Base-by-base conservation (phyloP, 2,797 vertebrate species). In the Gymnoscopelus microlampas region DNA sequence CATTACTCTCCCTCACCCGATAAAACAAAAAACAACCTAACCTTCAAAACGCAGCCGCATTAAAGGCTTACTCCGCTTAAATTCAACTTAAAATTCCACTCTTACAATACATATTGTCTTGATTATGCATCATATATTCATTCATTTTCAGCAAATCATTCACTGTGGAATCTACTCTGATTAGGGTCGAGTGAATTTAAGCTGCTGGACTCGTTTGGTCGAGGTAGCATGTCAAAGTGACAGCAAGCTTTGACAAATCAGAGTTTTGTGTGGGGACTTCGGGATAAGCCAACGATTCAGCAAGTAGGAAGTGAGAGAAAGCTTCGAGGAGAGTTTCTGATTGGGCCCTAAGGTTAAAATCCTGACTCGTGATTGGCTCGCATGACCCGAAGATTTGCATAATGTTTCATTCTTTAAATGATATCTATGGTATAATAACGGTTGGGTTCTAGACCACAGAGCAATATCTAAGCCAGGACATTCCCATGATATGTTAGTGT, bases 321-420 rank as follows among this genome's bases (percentile, higher is more conserved):
- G 70, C 61, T 26, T 35, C 26, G 19, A 53, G 54, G 63, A 62
- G 69, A 71, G 74, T 58, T 84, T 87, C 66, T 89, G 91, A 92
- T 92, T 91, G 85, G 83, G 59, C 87, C 81, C 76, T 59, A 63
- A 74, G 84, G 75, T 35, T 69, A 3, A 44, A 55, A 72, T 1
- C 53, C 82, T 78, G 78, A 82, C 78, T 68, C 19, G 35, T 5
- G 58, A 23, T 77, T 70, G 51, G 62, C 66, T 73, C 19, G 4
- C 60, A 0, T 68, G 82, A 88, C 84, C 87, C 54, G 9, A 72
- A 86, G 55, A n/a, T 84, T 91, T 90, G 91, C 91, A 90, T 92
- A 90, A 70, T 58, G 58, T 69, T 74, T 44, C 19, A 19, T 19
- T 56, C 19, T 54, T 58, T 44, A 14, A 44, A 51, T 32, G 61